phyloP scores from a whole-genome alignment of 2,113 vertebrate genomes.

The Gorsachius goisagi region DNA sequence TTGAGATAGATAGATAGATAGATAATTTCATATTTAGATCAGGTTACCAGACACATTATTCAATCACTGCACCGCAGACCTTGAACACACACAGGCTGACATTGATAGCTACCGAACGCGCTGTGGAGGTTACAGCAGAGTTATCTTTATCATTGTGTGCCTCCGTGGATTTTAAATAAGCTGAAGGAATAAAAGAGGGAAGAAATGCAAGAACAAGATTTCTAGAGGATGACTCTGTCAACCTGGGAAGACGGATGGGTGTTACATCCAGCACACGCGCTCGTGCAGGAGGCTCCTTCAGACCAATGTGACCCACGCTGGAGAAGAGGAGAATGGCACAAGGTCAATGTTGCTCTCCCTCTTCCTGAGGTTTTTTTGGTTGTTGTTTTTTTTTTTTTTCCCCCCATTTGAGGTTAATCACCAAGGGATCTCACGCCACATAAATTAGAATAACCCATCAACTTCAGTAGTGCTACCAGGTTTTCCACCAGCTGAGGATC shows the following conservation, averaged over 20 bases:
- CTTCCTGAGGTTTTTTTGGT: background rate
- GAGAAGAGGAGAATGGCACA: background rate
- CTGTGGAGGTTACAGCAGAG: background rate
- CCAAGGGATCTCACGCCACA: accelerated
- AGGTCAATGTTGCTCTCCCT: background rate
- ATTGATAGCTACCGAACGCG: background rate
- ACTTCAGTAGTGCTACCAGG: background rate
- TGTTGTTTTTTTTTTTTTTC: background rate
- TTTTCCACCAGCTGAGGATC: background rate
- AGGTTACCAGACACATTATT: background rate
- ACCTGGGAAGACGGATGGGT: background rate
- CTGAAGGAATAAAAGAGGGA: background rate
- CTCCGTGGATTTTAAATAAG: background rate
- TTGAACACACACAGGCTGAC: background rate
- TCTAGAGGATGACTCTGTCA: background rate
- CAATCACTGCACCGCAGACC: background rate
- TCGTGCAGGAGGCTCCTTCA: background rate
- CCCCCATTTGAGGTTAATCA: background rate
- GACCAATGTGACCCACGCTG: background rate
- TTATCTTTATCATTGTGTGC: background rate
- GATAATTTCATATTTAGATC: constrained; percentile 26
- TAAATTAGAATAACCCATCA: background rate
- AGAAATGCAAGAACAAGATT: background rate
- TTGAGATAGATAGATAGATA: background rate
- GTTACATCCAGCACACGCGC: background rate